Percentiles rank a stretch among this genome's conserved stretches.
phyloP scores from a whole-genome alignment of 2,113 vertebrate genomes.

The Gracilinanus agilis region DNA sequence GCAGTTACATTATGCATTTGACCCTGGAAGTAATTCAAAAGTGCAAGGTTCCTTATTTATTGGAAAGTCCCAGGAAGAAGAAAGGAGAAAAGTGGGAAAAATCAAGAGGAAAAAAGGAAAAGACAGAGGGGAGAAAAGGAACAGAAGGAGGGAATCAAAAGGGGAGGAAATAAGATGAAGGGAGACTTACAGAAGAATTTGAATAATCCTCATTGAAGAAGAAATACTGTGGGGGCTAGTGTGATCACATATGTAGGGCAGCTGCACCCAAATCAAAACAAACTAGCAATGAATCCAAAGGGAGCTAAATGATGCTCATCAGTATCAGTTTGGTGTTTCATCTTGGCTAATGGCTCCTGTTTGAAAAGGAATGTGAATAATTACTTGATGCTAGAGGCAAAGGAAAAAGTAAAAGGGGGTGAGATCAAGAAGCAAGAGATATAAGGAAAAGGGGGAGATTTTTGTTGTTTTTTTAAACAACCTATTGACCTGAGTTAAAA shows the following conservation, averaged over 20 bases:
- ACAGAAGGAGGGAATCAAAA: neutral
- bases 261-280: slow-evolving; percentile 52
- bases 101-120: neutral
- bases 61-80: slow-evolving; percentile 59
- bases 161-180: neutral
- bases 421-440: slow-evolving; percentile 30
- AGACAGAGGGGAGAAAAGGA: neutral
- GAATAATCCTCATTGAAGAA: slow-evolving; percentile 41
- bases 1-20: slow-evolving; percentile 82
- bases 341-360: slow-evolving; percentile 44
- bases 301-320: slow-evolving; percentile 20
- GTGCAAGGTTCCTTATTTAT: slow-evolving; percentile 60
- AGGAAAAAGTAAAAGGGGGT: slow-evolving; percentile 4
- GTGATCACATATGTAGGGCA: slow-evolving; percentile 4
- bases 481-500: slow-evolving; percentile 60
- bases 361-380: slow-evolving; percentile 58
- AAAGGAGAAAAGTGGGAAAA: slow-evolving; percentile 3
- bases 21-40: slow-evolving; percentile 79
- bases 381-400: slow-evolving; percentile 5
- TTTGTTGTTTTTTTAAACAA: too few relatives aligned
- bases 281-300: slow-evolving; percentile 47
- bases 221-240: neutral
- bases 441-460: neutral
- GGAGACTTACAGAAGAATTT: slow-evolving; percentile 6
- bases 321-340: slow-evolving; percentile 20